Percentiles rank a stretch among this genome's conserved stretches.
These are phyloP conservation scores for Helicoverpa armigera DNA, from an alignment of 1,140 invertebrate genomes.

Conservation along the genomic window DNA sequence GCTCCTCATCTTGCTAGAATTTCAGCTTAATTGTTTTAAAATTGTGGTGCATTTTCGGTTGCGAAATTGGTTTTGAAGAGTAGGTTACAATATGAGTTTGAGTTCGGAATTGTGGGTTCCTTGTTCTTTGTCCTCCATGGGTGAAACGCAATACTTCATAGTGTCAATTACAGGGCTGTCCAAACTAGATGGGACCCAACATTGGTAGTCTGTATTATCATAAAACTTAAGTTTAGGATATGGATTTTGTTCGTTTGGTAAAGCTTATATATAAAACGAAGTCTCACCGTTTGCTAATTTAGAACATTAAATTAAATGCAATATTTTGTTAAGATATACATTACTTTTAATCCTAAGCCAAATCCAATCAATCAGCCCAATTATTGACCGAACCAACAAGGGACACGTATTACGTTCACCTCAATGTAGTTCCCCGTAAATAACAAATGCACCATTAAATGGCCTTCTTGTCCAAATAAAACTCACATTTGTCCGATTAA, in stretches of 20 bases:
- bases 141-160: no score
- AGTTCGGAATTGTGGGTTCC: not conserved
- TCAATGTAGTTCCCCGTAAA: slow-evolving; percentile 10
- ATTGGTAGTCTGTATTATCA: no score
- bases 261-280: no score
- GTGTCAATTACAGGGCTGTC: no score
- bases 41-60: slow-evolving; percentile 4
- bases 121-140: not conserved
- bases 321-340: no score
- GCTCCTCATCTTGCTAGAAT: slow-evolving; percentile 54
- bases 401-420: not conserved
- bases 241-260: no score
- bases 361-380: slow-evolving; percentile 15
- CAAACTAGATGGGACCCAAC: no score
- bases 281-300: no score
- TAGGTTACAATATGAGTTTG: no score
- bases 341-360: not conserved
- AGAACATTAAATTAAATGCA: no score
- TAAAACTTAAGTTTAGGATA: no score
- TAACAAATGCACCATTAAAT: slow-evolving; percentile 45
- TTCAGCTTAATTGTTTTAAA: slow-evolving; percentile 16
- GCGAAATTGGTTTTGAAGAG: not conserved
- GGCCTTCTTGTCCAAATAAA: slow-evolving; percentile 44
- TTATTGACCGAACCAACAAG: not conserved
- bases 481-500: slow-evolving; percentile 48